A percentile compares a stretch with the other conserved stretches of the same genome.
Conservation (phyloP, 2,797 vertebrate genomes). For the Vireo griseus region DNA sequence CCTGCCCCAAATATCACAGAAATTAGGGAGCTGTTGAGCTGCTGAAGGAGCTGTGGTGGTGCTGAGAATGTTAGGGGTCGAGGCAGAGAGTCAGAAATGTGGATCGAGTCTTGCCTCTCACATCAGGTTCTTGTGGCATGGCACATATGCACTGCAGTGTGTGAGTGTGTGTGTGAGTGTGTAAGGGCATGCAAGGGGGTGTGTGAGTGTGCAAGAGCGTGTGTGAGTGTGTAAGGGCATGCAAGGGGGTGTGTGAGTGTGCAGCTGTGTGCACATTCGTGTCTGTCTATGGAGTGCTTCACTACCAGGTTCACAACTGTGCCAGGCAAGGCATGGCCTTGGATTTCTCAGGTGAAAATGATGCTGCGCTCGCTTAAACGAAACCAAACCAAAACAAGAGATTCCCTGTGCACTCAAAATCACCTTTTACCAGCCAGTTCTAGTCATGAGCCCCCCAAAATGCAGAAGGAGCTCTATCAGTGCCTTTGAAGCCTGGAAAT, state of each 20-base stretch:
- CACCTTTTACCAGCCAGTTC: neutral
- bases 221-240: neutral
- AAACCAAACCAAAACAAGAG: neutral
- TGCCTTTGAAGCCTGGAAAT: slow-evolving; percentile 38
- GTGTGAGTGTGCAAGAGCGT: neutral
- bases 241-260: neutral
- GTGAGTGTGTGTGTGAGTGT: neutral
- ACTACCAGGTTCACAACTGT: neutral
- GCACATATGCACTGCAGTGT: neutral
- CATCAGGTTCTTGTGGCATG: neutral
- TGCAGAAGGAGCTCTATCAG: neutral
- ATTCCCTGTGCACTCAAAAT: neutral
- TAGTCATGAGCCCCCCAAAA: neutral
- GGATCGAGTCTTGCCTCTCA: neutral
- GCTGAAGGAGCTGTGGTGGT: neutral
- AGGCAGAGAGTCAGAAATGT: neutral
- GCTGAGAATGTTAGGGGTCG: neutral
- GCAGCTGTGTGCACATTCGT: neutral
- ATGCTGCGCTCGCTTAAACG: neutral
- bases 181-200: neutral
- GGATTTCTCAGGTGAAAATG: neutral
- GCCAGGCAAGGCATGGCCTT: neutral
- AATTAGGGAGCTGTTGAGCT: neutral
- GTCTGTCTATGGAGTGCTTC: neutral
- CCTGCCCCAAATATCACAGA: neutral